Evolutionary conservation across 2,888 invertebrate species (phyloP), one percentile per base, ranked within the genome.

Genomic region (Bellardia bayeri): DNA sequence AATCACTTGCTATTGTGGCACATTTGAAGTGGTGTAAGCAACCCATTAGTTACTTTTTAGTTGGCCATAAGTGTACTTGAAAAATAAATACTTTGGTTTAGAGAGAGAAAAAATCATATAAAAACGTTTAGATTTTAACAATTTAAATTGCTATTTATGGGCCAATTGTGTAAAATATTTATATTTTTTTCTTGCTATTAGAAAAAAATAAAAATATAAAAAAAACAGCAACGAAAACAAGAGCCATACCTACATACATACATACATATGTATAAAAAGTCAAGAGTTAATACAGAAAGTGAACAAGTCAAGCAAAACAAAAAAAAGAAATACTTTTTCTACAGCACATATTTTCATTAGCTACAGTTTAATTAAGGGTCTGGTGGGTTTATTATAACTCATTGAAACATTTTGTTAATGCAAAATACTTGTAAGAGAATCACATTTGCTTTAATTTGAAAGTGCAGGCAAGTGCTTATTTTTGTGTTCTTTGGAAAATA

Each of bases 71-170:
- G 78, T 79, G 84, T 58, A 72, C 84, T 84, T 84, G 84, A 79
- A 84, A 69, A 63, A 54, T 66, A 64, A 76, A 83, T 79, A 69
- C 71, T 71, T 80, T 56, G 61, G 2, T 68, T 23, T 2, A 61
- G 23, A 69, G 63, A 56, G 61, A 33, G 71, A 23, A 6, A 6
- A 37, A 37, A 13, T 14, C 63, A 58, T 45, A 79, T 45, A 61
- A 63, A 49, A 61, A 69, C 8, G 37, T 64, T 72, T 75, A 13
- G 51, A 68, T 68, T 75, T 82, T 68, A 83, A 83, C 78, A 78
- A 76, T 83, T 71, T 83, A 78, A 83, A 83, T 78, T 78, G 71
- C 78, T 79, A 72, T 84, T 84, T 84, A 84, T 79, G 78, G 78
- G 66, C 63, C 58, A 72, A 79, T 84, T 83, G 71, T 56, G 23